A percentile compares a stretch with the other conserved stretches of the same genome.
phyloP scores from a whole-genome alignment of 2,797 vertebrate genomes.

The Coranthus polyacanthus region DNA sequence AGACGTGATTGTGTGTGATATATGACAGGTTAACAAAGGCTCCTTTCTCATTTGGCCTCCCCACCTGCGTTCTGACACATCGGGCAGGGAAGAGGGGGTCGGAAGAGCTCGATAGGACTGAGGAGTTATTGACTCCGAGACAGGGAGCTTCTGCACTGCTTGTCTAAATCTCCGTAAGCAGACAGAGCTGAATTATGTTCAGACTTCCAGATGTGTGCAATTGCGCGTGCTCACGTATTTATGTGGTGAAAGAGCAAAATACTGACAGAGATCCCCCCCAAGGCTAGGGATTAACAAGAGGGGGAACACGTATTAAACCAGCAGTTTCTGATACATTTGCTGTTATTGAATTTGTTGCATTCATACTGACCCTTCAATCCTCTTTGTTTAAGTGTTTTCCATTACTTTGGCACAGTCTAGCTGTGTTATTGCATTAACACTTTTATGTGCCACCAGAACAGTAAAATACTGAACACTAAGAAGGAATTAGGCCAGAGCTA shows the following conservation, averaged over 20 bases:
- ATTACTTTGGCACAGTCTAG: constrained; percentile 55
- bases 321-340: constrained; percentile 59
- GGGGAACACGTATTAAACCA: constrained; percentile 52
- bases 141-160: constrained; percentile 61
- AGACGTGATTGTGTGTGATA: constrained; percentile 49
- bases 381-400: constrained; percentile 76
- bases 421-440: constrained; percentile 67
- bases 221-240: constrained; percentile 39
- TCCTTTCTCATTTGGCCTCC: constrained; percentile 68
- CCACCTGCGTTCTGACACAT: constrained; percentile 71
- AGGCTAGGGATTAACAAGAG: constrained; percentile 51
- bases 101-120: constrained; percentile 60
- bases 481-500: constrained; percentile 71
- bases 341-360: constrained; percentile 69
- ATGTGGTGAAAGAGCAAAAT: constrained; percentile 36
- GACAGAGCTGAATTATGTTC: constrained; percentile 73
- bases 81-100: constrained; percentile 21
- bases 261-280: constrained; percentile 25
- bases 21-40: constrained; percentile 72
- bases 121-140: constrained; percentile 76
- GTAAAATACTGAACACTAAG: constrained; percentile 59
- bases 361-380: constrained; percentile 64
- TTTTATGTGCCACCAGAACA: constrained; percentile 69
- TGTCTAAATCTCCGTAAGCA: constrained; percentile 65
- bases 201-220: constrained; percentile 49